These are phyloP conservation scores for Actinernus sp. DNA, from an alignment of 92 coral and sea anemone species.

Conservation along the genomic window DNA sequence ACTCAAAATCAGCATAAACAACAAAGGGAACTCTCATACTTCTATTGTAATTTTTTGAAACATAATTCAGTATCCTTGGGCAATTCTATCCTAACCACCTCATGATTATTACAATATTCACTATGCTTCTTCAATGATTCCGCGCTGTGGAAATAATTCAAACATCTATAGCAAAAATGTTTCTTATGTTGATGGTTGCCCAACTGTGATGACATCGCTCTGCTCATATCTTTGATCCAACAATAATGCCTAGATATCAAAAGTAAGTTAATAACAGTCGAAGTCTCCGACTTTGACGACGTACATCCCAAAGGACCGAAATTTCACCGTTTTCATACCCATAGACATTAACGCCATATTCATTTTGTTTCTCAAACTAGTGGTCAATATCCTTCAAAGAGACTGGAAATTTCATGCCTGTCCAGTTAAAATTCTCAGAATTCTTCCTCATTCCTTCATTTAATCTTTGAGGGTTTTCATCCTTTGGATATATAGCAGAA, in stretches of 20 bases:
- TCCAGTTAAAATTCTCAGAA: too few species aligned
- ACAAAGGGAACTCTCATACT: constrained; percentile 53
- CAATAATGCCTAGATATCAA: too few species aligned
- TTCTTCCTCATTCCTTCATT: constrained; percentile 28
- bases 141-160: constrained; percentile 11
- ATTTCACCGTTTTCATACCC: constrained; percentile 27
- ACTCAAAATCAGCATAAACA: constrained; percentile 63
- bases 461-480: constrained; percentile 23
- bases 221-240: too few species aligned
- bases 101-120: constrained; percentile 6
- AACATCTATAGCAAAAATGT: constrained; percentile 18
- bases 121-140: constrained; percentile 11
- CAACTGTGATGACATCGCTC: constrained; percentile 5
- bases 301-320: too few species aligned
- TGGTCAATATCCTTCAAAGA: too few species aligned
- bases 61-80: too few species aligned
- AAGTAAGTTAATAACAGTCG: constrained; percentile 12
- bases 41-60: constrained; percentile 25
- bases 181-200: constrained; percentile 3
- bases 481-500: constrained; percentile 34
- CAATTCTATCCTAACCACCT: constrained; percentile 20
- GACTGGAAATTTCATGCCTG: too few species aligned
- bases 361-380: constrained; percentile 34
- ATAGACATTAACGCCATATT: constrained; percentile 17
- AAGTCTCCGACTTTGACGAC: too few species aligned